phyloP scores from a whole-genome alignment of 2,888 invertebrate genomes.

The Machimus atricapillus region DNA sequence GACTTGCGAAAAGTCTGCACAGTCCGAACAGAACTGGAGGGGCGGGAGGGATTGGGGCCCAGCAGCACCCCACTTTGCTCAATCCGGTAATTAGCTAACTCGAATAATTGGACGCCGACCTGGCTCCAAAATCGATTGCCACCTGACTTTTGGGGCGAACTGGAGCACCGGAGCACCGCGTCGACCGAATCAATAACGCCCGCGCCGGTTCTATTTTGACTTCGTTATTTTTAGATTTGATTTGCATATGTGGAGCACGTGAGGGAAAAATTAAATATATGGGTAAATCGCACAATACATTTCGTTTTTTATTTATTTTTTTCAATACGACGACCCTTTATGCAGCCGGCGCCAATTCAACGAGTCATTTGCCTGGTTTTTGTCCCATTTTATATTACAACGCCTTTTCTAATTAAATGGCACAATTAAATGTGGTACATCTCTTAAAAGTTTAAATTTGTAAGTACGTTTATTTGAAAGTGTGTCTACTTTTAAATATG shows the following conservation, averaged over 20 bases:
- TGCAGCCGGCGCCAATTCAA: not conserved
- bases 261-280: slow-evolving; percentile 1
- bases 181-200: not conserved
- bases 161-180: not conserved
- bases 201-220: not conserved
- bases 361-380: not conserved
- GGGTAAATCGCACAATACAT: not conserved
- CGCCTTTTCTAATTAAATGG: not conserved
- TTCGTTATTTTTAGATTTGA: slow-evolving; percentile 7
- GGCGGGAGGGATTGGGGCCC: not conserved
- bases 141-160: slow-evolving; percentile 15
- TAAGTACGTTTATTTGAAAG: too few relatives aligned
- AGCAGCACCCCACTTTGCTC: not conserved
- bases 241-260: not conserved
- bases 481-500: too few relatives aligned
- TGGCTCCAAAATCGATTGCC: not conserved
- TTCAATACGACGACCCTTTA: not conserved
- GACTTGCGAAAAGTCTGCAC: not conserved
- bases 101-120: slow-evolving; percentile 7
- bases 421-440: not conserved
- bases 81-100: slow-evolving; percentile 26
- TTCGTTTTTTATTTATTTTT: not conserved
- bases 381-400: not conserved
- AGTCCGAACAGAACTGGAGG: not conserved
- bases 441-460: too few relatives aligned